Conservation (phyloP, 1,140 invertebrate species). For the Lysiphlebus fabarum region DNA sequence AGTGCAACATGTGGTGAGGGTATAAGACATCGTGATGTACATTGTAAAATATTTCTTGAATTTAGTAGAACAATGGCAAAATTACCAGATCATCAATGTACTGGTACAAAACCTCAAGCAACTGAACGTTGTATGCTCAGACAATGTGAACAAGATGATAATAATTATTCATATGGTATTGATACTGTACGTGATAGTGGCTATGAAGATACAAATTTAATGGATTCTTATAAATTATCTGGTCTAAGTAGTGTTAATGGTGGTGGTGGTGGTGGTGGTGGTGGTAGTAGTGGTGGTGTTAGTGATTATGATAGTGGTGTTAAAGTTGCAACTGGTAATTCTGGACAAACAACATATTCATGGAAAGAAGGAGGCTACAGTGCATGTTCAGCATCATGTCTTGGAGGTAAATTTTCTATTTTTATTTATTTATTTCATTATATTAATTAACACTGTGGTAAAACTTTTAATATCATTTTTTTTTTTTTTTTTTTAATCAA, state of each 20-base stretch:
- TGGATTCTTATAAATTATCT: constrained; percentile 59
- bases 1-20: constrained; percentile 88
- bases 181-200: constrained; percentile 53
- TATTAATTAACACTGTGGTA: not conserved
- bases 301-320: constrained; percentile 53
- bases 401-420: constrained; percentile 70
- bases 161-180: constrained; percentile 48
- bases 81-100: constrained; percentile 84
- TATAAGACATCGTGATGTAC: constrained; percentile 72
- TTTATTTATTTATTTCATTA: not conserved
- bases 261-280: constrained; percentile 58
- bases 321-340: constrained; percentile 56
- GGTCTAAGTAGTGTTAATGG: constrained; percentile 33
- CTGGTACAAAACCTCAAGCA: constrained; percentile 75
- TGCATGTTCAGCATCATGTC: constrained; percentile 89
- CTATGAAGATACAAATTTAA: constrained; percentile 59
- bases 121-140: constrained; percentile 74
- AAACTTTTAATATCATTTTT: not conserved
- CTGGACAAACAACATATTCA: constrained; percentile 67
- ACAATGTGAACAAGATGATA: constrained; percentile 60
- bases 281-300: constrained; percentile 48
- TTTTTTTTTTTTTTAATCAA: too few species aligned
- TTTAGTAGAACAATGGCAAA: constrained; percentile 82
- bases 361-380: constrained; percentile 84
- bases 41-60: constrained; percentile 91